A percentile compares a stretch with the other conserved stretches of the same genome.
Conservation (phyloP, 2,797 vertebrate genomes). For the Eurystomus glaucurus region DNA sequence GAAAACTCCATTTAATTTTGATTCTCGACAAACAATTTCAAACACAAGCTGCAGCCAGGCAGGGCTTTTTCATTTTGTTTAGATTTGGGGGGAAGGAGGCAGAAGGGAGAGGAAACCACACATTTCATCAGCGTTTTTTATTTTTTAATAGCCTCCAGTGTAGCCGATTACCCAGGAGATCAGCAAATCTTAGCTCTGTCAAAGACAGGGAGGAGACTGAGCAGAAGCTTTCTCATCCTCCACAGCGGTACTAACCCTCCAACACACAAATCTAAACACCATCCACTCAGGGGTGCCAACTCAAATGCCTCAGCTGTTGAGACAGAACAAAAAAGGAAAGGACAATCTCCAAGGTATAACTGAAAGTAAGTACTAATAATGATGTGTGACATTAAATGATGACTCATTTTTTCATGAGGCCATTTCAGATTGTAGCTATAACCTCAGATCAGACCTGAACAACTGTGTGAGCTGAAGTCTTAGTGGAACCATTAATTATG, state of each 20-base stretch:
- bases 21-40: conserved; percentile 46
- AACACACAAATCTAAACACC: conserved; percentile 41
- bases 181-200: conserved; percentile 63
- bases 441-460: conserved; percentile 31
- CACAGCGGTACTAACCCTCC: background rate
- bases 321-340: conserved; percentile 37
- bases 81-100: conserved; percentile 44
- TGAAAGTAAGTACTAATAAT: conserved; percentile 63
- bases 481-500: conserved; percentile 73
- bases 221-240: conserved; percentile 48
- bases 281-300: conserved; percentile 21
- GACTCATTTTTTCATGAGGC: conserved; percentile 50
- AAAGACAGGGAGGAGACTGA: conserved; percentile 37
- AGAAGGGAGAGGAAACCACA: conserved; percentile 71
- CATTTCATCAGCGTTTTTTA: conserved; percentile 68
- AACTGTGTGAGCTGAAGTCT: conserved; percentile 49
- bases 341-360: conserved; percentile 53
- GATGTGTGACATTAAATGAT: conserved; percentile 66
- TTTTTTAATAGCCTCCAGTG: conserved; percentile 57
- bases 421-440: conserved; percentile 47
- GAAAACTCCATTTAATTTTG: conserved; percentile 38
- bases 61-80: conserved; percentile 49
- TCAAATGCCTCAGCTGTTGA: conserved; percentile 58
- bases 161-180: conserved; percentile 35
- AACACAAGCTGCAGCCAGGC: conserved; percentile 26